Percentiles rank a stretch among this genome's conserved stretches.
phyloP scores from a whole-genome alignment of 37 sponge, comb jelly and placozoan genomes.

The Eunapius fragilis region DNA sequence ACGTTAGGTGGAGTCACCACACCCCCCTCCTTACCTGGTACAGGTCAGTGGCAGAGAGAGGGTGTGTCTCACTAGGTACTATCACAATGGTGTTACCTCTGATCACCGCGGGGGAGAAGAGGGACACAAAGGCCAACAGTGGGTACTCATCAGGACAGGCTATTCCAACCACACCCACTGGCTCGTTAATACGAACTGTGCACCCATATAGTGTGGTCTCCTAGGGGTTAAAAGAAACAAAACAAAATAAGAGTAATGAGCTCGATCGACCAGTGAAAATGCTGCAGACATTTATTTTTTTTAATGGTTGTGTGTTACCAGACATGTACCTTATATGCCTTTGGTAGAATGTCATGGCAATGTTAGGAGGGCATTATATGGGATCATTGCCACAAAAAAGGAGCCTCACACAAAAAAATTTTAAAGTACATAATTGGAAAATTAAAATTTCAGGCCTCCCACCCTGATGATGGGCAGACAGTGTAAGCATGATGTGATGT shows the following conservation, averaged over 20 bases:
- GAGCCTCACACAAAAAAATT: too few species aligned
- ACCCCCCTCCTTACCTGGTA: constrained; percentile 75
- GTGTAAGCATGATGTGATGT: too few species aligned
- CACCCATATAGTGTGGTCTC: constrained; percentile 93
- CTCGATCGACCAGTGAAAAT: background rate
- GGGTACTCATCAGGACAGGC: constrained; percentile 93
- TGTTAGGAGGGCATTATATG: too few species aligned
- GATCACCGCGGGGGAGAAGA: constrained; percentile 94
- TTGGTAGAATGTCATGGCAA: too few species aligned
- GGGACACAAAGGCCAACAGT: constrained; percentile 93
- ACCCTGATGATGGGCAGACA: too few species aligned
- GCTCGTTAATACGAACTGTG: constrained; percentile 90
- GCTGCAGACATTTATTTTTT: background rate
- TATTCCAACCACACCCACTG: constrained; percentile 95
- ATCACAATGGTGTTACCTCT: constrained; percentile 96
- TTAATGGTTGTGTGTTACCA: background rate
- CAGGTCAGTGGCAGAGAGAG: constrained; percentile 93
- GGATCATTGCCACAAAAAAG: too few species aligned
- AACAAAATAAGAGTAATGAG: background rate
- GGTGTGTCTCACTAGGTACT: constrained; percentile 90
- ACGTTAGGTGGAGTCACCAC: too few species aligned
- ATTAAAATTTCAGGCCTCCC: too few species aligned
- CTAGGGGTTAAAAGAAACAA: constrained; percentile 23
- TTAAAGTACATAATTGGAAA: too few species aligned
- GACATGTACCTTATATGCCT: too few species aligned